phyloP scores from a whole-genome alignment of 2,113 vertebrate genomes.

The Castor canadensis region DNA sequence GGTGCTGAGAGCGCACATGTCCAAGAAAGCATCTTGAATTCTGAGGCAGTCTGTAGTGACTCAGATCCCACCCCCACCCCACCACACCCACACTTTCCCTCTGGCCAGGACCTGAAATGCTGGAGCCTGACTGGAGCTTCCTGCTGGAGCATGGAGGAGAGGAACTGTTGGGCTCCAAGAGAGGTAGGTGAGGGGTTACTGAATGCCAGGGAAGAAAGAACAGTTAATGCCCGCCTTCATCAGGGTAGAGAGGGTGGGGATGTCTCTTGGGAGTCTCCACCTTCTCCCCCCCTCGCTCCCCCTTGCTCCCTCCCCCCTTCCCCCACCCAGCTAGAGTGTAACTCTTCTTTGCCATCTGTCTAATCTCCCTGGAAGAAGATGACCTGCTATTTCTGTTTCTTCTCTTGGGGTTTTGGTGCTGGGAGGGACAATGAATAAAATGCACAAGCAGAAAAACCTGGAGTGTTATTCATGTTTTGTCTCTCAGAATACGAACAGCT shows the following conservation, averaged over 20 bases:
- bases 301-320: no score
- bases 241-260: background rate
- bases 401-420: background rate
- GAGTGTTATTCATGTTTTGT: background rate
- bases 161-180: no score
- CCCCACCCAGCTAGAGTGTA: no score
- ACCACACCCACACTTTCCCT: background rate
- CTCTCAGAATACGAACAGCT: background rate
- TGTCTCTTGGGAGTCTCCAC: background rate
- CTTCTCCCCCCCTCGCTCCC: no score
- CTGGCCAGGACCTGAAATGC: background rate
- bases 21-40: background rate
- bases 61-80: background rate
- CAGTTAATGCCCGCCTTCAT: background rate
- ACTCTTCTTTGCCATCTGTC: no score
- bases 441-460: no score
- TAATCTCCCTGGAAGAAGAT: background rate
- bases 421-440: background rate
- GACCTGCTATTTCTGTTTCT: background rate
- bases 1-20: background rate
- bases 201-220: background rate
- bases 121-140: background rate
- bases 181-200: background rate
- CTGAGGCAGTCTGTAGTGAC: background rate
- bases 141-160: background rate